Percentiles rank a stretch among this genome's conserved stretches.
Conservation (phyloP, 2,113 vertebrate genomes). For the Saccopteryx leptura region DNA sequence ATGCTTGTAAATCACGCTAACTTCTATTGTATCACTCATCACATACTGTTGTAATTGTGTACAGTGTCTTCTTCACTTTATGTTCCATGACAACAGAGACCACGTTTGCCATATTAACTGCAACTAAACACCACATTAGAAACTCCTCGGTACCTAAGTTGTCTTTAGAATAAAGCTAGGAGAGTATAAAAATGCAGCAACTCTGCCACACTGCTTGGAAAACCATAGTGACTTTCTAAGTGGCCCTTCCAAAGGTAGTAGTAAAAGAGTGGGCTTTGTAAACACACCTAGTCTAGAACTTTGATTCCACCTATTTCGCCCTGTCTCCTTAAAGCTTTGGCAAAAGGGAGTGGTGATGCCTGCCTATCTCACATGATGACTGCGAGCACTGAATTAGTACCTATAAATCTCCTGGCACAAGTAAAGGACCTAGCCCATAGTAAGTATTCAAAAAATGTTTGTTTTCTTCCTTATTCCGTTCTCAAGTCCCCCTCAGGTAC, state of each 20-base stretch:
- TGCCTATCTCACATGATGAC: not conserved
- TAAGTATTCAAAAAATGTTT: not conserved
- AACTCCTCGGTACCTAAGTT: not conserved
- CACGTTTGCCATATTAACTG: slow-evolving; percentile 11
- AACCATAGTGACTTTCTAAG: not conserved
- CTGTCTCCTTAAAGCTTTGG: slow-evolving; percentile 42
- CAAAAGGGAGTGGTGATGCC: not conserved
- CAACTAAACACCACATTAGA: not conserved
- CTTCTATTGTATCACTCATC: not conserved
- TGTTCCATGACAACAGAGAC: not conserved
- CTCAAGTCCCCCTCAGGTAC: not conserved
- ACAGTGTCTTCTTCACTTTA: not conserved
- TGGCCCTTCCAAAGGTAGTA: not conserved
- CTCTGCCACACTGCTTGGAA: not conserved
- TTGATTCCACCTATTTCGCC: not conserved
- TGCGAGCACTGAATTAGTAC: not conserved
- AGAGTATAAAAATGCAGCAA: not conserved
- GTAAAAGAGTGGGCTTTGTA: not conserved
- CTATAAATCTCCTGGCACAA: not conserved
- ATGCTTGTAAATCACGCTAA: not conserved
- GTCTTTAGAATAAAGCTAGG: not conserved
- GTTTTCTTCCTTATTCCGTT: slow-evolving; percentile 21
- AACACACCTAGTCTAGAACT: not conserved
- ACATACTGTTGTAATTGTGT: not conserved
- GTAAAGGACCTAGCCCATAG: not conserved